Evolutionary conservation across 2,888 invertebrate genomes (phyloP), one percentile per base, ranked within the genome.

Genomic region (Meganola albula): DNA sequence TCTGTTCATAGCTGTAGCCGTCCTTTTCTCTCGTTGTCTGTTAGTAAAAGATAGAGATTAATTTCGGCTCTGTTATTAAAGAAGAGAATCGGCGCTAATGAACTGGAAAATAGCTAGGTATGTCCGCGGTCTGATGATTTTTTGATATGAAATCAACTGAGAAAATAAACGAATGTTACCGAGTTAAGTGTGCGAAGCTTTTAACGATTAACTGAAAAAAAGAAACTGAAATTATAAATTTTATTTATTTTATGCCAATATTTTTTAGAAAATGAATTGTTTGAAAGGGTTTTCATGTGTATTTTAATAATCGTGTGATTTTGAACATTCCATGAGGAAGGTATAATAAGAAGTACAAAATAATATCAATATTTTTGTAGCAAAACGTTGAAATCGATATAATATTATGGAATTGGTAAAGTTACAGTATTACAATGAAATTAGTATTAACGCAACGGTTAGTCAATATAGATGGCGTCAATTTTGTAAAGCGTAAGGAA

Each of bases 261-360:
- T 61, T 62, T 71, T 65, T 59, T 60, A 63, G 53, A 61, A 64
- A 57, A 52, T 62, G 58, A 68, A 58, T 58, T 44, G 34, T 53
- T 61, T 50, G 40, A 58, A 63, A 60, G 58, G 60, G 56, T 67
- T 67, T 70, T 63, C 63, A 66, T 72, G 67, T 72, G 69, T 76
- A 73, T 68, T 71, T 69, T 64, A 58, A 70, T 64, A 58, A 63
- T 63, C 57, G 76, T 77, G 82, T 83, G 82, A 82, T 80, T 76
- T 73, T 63, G 62, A 76, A 82, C 84, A 85, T 85, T 85, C 84
- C 84, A 80, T 55, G 53, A 62, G 77, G 78, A 74, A 78, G 72
- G 63, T 80, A 74, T 79, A 74, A 77, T 75, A 63, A 73, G 72
- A 79, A 85, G 84, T 84, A 85, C 83, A 84, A 84, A 84, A 79